A percentile compares a stretch with the other conserved stretches of the same genome.
These are phyloP conservation scores for Ispidina lecontei DNA, from an alignment of 2,797 vertebrate genomes.

Conservation along the genomic window DNA sequence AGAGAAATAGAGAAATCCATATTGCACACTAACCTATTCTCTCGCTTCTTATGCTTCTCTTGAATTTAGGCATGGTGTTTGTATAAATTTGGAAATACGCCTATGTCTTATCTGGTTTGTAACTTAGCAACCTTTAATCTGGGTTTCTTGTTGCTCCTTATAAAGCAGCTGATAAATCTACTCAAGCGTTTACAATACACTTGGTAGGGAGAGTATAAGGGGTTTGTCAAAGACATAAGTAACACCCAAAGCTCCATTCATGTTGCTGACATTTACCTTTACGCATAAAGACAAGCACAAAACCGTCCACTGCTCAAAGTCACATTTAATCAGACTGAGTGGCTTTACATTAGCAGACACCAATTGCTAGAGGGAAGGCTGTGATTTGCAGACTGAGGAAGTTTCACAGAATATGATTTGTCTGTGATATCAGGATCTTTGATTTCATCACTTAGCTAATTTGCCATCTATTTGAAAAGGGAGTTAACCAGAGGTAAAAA, in stretches of 20 bases:
- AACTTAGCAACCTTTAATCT: slow-evolving; percentile 76
- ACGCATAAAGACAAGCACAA: slow-evolving; percentile 31
- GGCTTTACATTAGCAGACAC: slow-evolving; percentile 28
- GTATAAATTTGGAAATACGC: slow-evolving; percentile 66
- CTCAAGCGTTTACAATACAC: background rate
- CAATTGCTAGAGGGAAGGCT: slow-evolving; percentile 31
- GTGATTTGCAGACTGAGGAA: slow-evolving; percentile 6
- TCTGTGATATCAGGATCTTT: background rate
- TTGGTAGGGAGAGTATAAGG: slow-evolving; percentile 15
- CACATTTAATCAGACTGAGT: slow-evolving; percentile 51
- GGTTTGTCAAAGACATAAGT: slow-evolving; percentile 11
- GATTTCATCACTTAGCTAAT: slow-evolving; percentile 14
- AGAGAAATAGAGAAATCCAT: slow-evolving; percentile 37
- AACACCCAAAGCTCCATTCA: slow-evolving; percentile 31
- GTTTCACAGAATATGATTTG: background rate
- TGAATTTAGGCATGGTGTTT: slow-evolving; percentile 56
- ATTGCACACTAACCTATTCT: slow-evolving; percentile 55
- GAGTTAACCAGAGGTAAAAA: slow-evolving; percentile 5
- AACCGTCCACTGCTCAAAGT: slow-evolving; percentile 53
- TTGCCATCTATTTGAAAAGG: background rate
- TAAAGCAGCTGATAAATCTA: slow-evolving; percentile 58
- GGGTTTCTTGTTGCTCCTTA: slow-evolving; percentile 51
- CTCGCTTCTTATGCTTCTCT: background rate
- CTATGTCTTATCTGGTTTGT: slow-evolving; percentile 69
- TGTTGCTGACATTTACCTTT: slow-evolving; percentile 58